These are phyloP conservation scores for Pionites leucogaster DNA, from an alignment of 2,113 vertebrate genomes.

Conservation along the genomic window DNA sequence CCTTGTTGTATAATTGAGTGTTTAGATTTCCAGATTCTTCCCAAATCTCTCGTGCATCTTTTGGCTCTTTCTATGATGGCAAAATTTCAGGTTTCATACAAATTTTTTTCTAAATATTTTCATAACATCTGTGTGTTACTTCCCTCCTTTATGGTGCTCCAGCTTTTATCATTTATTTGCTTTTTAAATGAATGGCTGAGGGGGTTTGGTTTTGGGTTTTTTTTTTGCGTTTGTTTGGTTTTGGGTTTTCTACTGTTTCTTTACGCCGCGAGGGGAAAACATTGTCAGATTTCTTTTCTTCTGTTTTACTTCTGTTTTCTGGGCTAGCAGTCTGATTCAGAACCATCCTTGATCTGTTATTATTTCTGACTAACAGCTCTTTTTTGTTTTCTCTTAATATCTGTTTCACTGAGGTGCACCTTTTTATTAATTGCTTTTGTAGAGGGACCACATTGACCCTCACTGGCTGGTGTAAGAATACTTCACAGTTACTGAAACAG, in stretches of 20 bases:
- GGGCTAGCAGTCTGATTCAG: neutral
- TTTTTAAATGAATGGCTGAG: neutral
- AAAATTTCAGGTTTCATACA: neutral
- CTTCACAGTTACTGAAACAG: neutral
- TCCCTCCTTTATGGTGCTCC: neutral
- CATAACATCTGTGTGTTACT: neutral
- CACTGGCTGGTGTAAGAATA: neutral
- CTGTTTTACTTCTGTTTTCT: neutral
- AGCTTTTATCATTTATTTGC: neutral
- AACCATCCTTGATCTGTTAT: neutral
- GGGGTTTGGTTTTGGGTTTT: neutral
- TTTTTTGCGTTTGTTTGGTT: neutral
- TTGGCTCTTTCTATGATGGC: neutral
- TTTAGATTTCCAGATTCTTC: neutral
- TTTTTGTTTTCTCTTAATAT: neutral
- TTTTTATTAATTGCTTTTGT: neutral
- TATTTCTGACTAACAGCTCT: neutral
- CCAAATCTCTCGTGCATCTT: neutral
- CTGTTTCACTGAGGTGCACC: neutral
- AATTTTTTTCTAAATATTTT: neutral
- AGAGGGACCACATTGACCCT: neutral
- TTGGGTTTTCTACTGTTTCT: neutral
- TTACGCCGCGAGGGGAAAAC: neutral
- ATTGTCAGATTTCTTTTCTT: neutral
- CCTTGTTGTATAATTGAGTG: neutral